phyloP scores from a whole-genome alignment of 2,888 invertebrate species.

The Chouioia cunea region DNA sequence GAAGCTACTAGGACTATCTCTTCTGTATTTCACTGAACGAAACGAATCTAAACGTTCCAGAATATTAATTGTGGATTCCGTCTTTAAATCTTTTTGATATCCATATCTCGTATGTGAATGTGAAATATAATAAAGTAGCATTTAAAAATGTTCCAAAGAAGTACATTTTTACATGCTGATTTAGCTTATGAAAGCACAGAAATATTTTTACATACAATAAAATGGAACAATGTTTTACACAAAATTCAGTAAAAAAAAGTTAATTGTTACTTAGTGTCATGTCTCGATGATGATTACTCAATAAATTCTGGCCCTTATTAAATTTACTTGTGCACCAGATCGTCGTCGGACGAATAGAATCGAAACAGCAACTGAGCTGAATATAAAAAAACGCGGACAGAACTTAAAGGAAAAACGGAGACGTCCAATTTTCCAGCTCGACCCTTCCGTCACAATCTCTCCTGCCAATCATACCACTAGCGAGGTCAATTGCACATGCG shows the following conservation, averaged over 20 bases:
- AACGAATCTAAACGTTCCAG: not conserved
- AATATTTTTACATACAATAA: not conserved
- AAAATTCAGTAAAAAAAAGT: too few relatives aligned
- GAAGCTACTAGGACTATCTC: too few relatives aligned
- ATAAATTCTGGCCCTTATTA: slow-evolving; percentile 22
- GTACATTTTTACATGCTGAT: not conserved
- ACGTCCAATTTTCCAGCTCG: slow-evolving; percentile 28
- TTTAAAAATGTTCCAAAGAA: slow-evolving; percentile 13
- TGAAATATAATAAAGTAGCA: too few relatives aligned
- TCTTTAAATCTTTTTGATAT: too few relatives aligned
- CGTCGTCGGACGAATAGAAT: slow-evolving; percentile 14
- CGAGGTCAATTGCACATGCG: slow-evolving; percentile 20
- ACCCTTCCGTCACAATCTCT: slow-evolving; percentile 11
- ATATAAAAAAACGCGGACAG: not conserved
- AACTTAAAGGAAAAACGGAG: not conserved
- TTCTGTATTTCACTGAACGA: too few relatives aligned
- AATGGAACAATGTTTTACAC: not conserved
- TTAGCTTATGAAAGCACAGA: too few relatives aligned
- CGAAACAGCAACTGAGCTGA: slow-evolving; percentile 8
- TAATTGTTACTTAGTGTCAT: not conserved
- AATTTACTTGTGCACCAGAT: slow-evolving; percentile 23
- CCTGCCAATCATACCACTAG: slow-evolving; percentile 31
- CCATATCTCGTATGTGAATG: too few relatives aligned
- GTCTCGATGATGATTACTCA: slow-evolving; percentile 6
- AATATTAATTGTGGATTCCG: slow-evolving; percentile 9